A percentile compares a stretch with the other conserved stretches of the same genome.
phyloP scores from a whole-genome alignment of 64 coral and sea anemone species.

The Pocillopora verrucosa region DNA sequence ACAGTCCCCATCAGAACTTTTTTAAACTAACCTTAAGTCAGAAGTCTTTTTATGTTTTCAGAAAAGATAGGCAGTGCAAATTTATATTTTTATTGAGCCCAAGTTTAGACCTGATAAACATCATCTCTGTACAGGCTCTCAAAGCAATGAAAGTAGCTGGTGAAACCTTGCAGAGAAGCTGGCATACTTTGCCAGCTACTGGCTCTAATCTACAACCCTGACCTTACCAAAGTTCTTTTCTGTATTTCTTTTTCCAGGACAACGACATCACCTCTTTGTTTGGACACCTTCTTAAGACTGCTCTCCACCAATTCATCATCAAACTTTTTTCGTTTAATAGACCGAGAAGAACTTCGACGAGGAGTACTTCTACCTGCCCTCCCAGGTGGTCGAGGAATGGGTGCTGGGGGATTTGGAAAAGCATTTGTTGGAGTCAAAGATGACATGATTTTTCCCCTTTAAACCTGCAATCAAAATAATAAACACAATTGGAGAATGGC shows the following conservation, averaged over 20 bases:
- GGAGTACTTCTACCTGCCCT: slow-evolving; percentile 67
- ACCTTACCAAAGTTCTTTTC: slow-evolving; percentile 59
- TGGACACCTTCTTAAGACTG: slow-evolving; percentile 89
- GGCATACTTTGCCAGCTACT: no score
- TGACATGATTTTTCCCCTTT: not conserved
- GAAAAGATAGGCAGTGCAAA: no score
- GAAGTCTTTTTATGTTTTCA: no score
- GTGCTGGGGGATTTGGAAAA: slow-evolving; percentile 6
- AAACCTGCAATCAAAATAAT: no score
- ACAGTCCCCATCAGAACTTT: no score
- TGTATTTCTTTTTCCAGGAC: slow-evolving; percentile 49
- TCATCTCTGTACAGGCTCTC: no score
- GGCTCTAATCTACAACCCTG: not conserved
- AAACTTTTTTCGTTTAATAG: slow-evolving; percentile 99
- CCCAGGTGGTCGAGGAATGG: slow-evolving; percentile 10
- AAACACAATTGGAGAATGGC: no score
- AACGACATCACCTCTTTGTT: slow-evolving; percentile 58
- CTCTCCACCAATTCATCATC: slow-evolving; percentile 99
- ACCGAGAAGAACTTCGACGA: slow-evolving; percentile 91
- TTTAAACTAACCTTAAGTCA: no score
- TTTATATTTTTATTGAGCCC: no score
- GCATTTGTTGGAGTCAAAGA: slow-evolving; percentile 8
- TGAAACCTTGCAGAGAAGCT: no score
- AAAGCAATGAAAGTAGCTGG: no score
- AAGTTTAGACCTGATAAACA: no score